These are phyloP conservation scores for Melipona quadrifasciata DNA, from an alignment of 1,140 invertebrate genomes.

Conservation along the genomic window DNA sequence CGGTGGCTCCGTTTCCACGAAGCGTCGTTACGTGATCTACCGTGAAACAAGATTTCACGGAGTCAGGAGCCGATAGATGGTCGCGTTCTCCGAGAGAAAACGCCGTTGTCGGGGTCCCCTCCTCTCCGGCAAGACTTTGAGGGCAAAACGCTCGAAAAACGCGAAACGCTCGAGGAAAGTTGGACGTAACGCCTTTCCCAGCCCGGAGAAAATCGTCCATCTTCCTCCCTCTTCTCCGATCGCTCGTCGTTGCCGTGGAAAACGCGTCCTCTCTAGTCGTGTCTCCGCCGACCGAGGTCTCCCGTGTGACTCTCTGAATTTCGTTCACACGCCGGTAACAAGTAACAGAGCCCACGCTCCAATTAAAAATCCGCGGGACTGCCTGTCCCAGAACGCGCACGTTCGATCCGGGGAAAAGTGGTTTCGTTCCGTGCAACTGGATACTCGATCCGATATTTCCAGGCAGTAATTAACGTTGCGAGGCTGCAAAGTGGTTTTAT, in stretches of 20 bases:
- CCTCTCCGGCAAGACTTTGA: background rate
- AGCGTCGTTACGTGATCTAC: constrained; percentile 21
- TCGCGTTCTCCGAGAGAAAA: background rate
- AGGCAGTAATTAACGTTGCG: too few relatives aligned
- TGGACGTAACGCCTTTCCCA: constrained; percentile 20
- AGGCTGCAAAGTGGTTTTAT: too few relatives aligned
- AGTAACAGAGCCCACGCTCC: too few relatives aligned
- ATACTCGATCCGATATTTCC: too few relatives aligned
- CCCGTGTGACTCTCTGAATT: too few relatives aligned
- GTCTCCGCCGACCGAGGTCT: too few relatives aligned
- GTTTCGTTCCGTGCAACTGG: too few relatives aligned
- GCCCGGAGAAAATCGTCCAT: constrained; percentile 3
- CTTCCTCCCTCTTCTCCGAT: background rate
- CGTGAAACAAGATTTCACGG: constrained; percentile 36
- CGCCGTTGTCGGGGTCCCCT: background rate
- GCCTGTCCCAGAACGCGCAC: too few relatives aligned
- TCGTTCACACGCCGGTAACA: too few relatives aligned
- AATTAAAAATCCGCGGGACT: too few relatives aligned
- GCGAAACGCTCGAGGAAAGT: background rate
- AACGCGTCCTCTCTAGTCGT: background rate
- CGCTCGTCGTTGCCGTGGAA: too few relatives aligned
- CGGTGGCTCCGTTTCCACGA: constrained; percentile 10
- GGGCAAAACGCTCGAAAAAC: background rate
- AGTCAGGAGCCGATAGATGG: constrained; percentile 15
- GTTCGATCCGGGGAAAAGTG: too few relatives aligned